Conservation (phyloP, 2,113 vertebrate genomes). For the Indicator indicator region DNA sequence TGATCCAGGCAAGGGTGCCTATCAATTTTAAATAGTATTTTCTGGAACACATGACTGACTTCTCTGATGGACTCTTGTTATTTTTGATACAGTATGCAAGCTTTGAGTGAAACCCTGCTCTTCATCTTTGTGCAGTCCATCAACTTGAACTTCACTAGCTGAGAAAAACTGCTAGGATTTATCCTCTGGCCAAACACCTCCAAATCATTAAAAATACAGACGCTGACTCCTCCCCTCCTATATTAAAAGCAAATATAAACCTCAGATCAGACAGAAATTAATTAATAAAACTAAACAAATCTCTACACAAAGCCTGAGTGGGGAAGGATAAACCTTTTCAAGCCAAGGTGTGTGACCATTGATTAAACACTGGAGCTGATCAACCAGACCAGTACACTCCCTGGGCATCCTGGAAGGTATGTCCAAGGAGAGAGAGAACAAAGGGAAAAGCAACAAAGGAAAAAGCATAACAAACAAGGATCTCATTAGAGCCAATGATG, state of each 20-base stretch:
- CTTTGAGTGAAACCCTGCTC: background rate
- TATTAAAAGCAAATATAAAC: background rate
- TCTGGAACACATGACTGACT: background rate
- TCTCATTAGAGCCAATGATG: background rate
- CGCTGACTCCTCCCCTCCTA: background rate
- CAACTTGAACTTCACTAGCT: background rate
- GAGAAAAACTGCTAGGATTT: background rate
- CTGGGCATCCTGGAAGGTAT: background rate
- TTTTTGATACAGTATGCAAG: background rate
- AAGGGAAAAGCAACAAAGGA: background rate
- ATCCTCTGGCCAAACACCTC: background rate
- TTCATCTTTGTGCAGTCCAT: background rate
- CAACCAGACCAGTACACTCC: background rate
- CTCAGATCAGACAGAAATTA: background rate
- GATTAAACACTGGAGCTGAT: background rate
- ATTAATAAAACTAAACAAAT: conserved; percentile 2
- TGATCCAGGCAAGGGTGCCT: background rate
- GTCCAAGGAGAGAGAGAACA: background rate
- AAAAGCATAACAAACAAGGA: background rate
- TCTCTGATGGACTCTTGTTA: background rate
- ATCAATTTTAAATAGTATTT: background rate
- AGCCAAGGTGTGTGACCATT: background rate
- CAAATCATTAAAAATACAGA: background rate
- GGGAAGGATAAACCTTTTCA: background rate
- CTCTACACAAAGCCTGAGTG: background rate